Conservation (phyloP, 2,888 invertebrate species). For the Anthrax anthrax region DNA sequence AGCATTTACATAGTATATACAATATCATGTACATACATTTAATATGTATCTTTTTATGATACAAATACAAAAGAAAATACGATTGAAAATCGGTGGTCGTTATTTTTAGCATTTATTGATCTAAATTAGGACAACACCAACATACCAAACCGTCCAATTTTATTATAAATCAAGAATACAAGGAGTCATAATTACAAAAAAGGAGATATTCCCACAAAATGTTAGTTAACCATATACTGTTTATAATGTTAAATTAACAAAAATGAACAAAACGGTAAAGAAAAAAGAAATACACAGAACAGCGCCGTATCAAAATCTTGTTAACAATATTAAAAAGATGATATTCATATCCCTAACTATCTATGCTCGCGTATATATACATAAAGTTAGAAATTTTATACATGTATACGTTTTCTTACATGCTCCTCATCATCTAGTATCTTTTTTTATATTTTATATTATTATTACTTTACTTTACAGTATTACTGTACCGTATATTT, state of each 20-base stretch:
- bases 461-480: too few species aligned
- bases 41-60: too few species aligned
- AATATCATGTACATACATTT: too few species aligned
- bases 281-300: background rate
- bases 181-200: background rate
- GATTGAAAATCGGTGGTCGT: too few species aligned
- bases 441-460: background rate
- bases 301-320: background rate
- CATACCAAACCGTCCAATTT: background rate
- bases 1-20: too few species aligned
- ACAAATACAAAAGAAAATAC: too few species aligned
- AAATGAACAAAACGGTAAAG: background rate
- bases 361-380: too few species aligned
- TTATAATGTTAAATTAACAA: too few species aligned
- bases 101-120: background rate
- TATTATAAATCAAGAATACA: background rate
- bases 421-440: too few species aligned
- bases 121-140: background rate
- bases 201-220: background rate
- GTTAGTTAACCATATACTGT: background rate
- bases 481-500: background rate
- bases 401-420: too few species aligned
- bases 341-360: background rate
- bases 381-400: background rate
- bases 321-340: background rate